phyloP scores from a whole-genome alignment of 1,140 invertebrate species.

The Aphaenogaster floridana region DNA sequence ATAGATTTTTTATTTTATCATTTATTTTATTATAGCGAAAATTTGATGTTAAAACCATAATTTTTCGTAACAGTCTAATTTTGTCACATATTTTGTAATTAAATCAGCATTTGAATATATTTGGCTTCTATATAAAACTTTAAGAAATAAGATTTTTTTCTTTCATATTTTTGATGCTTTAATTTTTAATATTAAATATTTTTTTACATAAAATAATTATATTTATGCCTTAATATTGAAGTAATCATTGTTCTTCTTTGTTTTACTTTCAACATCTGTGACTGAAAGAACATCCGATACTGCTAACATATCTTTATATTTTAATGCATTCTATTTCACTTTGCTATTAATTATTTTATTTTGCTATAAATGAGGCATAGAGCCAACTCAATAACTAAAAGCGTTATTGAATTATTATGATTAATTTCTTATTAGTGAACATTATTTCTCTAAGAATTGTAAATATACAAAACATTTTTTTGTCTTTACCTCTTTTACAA shows the following conservation, averaged over 20 bases:
- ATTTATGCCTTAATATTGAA: neutral
- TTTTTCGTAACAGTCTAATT: neutral
- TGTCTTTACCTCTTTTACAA: neutral
- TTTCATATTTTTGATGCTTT: neutral
- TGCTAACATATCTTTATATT: neutral
- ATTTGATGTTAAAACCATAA: neutral
- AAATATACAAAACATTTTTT: neutral
- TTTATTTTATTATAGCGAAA: neutral
- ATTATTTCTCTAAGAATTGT: neutral
- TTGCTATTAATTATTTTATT: neutral
- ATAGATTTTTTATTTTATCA: neutral
- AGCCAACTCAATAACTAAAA: neutral
- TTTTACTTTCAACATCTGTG: neutral
- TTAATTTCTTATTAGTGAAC: neutral
- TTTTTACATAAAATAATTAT: neutral
- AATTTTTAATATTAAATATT: neutral
- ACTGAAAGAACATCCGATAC: neutral
- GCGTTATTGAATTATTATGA: neutral
- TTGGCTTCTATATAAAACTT: slow-evolving; percentile 5
- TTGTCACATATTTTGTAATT: neutral
- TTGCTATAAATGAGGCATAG: neutral
- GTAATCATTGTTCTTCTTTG: neutral
- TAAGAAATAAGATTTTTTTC: neutral
- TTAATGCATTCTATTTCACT: neutral
- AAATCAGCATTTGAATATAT: neutral